These are phyloP conservation scores for Gastrophryne carolinensis DNA, from an alignment of 2,797 vertebrate genomes.

Conservation along the genomic window DNA sequence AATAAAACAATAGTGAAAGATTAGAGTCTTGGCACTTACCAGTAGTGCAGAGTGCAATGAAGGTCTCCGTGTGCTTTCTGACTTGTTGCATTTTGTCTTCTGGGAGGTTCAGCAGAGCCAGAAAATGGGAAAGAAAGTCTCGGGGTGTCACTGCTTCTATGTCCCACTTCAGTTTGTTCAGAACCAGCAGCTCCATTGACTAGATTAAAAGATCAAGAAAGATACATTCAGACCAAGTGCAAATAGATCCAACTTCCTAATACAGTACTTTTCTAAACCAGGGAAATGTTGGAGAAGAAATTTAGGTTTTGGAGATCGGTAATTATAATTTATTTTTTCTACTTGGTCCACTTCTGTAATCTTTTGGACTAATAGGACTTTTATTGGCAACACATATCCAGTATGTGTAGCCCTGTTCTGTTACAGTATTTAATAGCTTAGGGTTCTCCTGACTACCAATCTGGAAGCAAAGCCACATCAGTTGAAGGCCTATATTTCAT, in stretches of 20 bases:
- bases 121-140: constrained; percentile 48
- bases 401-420: no score
- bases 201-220: constrained; percentile 5
- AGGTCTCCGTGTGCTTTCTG: constrained; percentile 45
- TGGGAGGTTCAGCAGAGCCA: neutral
- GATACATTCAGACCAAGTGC: neutral
- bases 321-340: no score
- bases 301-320: no score
- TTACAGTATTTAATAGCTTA: no score
- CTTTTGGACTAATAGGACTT: no score
- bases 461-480: no score
- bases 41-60: constrained; percentile 49
- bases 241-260: neutral
- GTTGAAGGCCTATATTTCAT: no score
- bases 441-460: no score
- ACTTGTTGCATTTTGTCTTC: constrained; percentile 12
- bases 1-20: neutral
- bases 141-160: constrained; percentile 40
- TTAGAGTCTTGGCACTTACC: neutral
- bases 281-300: no score
- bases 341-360: no score
- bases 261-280: neutral
- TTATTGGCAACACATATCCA: no score
- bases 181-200: constrained; percentile 46
- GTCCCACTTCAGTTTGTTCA: constrained; percentile 49